Evolutionary conservation across 2,888 invertebrate species (phyloP).

Genomic region (Phaedon cochleariae): DNA sequence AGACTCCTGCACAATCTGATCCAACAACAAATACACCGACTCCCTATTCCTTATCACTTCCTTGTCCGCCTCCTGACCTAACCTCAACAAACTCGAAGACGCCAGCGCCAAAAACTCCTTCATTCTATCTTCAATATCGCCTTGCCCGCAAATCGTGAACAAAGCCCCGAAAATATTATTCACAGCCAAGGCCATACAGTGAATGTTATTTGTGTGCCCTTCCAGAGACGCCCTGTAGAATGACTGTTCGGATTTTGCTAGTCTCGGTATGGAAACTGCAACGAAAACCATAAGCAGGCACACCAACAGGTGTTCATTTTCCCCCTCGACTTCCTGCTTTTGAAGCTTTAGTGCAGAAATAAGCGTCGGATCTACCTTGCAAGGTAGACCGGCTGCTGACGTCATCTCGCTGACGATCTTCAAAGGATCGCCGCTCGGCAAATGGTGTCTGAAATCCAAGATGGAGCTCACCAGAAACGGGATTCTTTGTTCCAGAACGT

Average conservation of each 20-base stretch:
- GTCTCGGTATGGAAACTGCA: constrained; percentile 94
- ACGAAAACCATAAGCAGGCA: constrained; percentile 99
- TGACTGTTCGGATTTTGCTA: constrained; percentile 90
- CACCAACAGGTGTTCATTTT: constrained; percentile 86
- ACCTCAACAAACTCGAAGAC: constrained; percentile 90
- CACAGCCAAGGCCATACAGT: constrained; percentile 96
- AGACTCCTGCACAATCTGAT: constrained; percentile 97
- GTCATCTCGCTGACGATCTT: constrained; percentile 97
- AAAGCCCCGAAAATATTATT: constrained; percentile 96
- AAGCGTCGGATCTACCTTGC: constrained; percentile 95
- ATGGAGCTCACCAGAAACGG: constrained; percentile 96
- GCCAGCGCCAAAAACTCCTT: constrained; percentile 94
- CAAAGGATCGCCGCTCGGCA: constrained; percentile 88
- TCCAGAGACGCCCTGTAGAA: constrained; percentile 87
- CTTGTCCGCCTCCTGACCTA: constrained; percentile 95
- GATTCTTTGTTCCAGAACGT: constrained; percentile 91
- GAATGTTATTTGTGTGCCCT: constrained; percentile 98
- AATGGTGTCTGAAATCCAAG: constrained; percentile 91
- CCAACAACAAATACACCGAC: constrained; percentile 94
- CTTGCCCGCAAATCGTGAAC: constrained; percentile 94
- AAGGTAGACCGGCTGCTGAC: constrained; percentile 91
- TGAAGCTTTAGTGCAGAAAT: constrained; percentile 90
- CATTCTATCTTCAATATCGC: constrained; percentile 93
- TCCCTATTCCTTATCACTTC: constrained; percentile 94
- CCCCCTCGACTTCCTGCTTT: constrained; percentile 83